Conservation (phyloP, 1,140 invertebrate genomes). For the Panagrolaimus sp. region DNA sequence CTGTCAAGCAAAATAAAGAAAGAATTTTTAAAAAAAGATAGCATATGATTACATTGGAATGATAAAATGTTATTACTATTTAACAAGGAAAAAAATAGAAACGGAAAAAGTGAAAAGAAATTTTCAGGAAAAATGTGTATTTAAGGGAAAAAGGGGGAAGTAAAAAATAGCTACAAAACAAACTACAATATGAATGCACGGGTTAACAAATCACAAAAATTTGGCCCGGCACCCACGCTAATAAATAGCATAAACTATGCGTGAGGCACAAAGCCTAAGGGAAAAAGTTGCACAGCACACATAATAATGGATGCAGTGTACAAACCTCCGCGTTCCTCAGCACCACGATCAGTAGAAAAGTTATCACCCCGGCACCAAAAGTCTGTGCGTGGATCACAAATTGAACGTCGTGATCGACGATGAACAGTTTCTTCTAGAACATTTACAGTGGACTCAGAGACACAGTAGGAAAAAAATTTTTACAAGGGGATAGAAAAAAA, state of each 20-base stretch:
- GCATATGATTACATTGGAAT: too few species aligned
- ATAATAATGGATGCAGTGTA: conserved; percentile 30
- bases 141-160: not conserved
- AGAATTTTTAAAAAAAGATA: too few species aligned
- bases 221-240: conserved; percentile 11
- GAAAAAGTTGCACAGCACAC: conserved; percentile 20
- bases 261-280: conserved; percentile 18
- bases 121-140: not conserved
- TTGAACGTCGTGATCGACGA: conserved; percentile 33
- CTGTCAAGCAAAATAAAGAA: not conserved
- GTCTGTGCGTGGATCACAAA: conserved; percentile 57
- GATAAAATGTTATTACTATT: too few species aligned
- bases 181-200: too few species aligned
- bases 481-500: not conserved
- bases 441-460: conserved; percentile 15
- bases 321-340: conserved; percentile 39
- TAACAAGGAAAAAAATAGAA: not conserved
- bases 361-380: conserved; percentile 53
- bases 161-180: too few species aligned
- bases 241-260: conserved; percentile 9
- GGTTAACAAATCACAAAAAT: conserved; percentile 18
- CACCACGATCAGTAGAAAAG: conserved; percentile 28
- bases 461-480: not conserved
- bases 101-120: not conserved
- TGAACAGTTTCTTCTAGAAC: conserved; percentile 3